phyloP scores from a whole-genome alignment of 2,888 invertebrate genomes.

The Patella caerulea region DNA sequence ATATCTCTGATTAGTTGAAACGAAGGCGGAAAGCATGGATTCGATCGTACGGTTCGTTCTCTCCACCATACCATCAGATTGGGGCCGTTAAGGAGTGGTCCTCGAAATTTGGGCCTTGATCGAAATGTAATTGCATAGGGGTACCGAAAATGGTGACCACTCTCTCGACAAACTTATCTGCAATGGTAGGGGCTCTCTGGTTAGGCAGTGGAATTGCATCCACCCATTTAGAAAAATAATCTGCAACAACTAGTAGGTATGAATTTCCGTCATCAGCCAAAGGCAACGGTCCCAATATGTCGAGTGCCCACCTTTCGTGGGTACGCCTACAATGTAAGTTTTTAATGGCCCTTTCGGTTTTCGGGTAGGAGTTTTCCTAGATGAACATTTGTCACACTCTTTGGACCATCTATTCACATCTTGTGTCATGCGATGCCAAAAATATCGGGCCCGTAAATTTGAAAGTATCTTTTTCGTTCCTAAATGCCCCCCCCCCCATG shows the following conservation, averaged over 20 bases:
- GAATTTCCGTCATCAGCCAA: not conserved
- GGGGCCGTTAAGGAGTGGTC: not conserved
- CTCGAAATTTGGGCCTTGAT: constrained; percentile 7
- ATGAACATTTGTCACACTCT: constrained; percentile 23
- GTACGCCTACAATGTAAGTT: not conserved
- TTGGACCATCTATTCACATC: not conserved
- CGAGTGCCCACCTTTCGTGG: constrained; percentile 14
- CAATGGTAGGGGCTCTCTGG: constrained; percentile 1
- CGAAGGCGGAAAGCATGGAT: not conserved
- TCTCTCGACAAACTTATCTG: not conserved
- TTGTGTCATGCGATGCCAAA: not conserved
- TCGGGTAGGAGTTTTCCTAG: constrained; percentile 14
- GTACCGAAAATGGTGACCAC: not conserved
- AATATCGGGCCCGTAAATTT: not conserved
- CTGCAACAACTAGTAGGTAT: not conserved
- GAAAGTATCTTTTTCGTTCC: not conserved
- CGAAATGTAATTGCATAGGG: not conserved
- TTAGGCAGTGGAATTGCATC: constrained; percentile 6
- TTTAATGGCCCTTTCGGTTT: constrained; percentile 1
- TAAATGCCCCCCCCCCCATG: not conserved
- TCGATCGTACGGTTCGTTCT: not conserved
- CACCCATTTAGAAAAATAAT: constrained; percentile 10
- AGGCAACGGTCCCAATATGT: constrained; percentile 6
- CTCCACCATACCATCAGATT: constrained; percentile 13
- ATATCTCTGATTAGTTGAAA: not conserved